Base-by-base conservation (phyloP, 1,140 invertebrate genomes). In the Mactra quadrangularis region DNA sequence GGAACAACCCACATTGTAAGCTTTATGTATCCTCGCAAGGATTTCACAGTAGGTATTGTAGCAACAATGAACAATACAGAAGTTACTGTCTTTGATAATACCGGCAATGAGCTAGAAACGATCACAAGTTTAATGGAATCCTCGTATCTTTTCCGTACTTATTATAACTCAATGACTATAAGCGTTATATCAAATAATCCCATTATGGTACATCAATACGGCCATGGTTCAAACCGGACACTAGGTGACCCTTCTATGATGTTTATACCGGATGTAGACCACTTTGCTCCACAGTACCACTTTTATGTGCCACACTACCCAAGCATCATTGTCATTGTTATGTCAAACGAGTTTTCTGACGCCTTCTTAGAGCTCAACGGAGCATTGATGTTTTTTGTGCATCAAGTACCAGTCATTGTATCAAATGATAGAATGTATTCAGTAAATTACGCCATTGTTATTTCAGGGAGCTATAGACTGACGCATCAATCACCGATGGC, bases 191-290 rank as follows among this genome's bases (percentile, higher is more conserved):
- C 35, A 2, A 22, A 22, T 45, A 22, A 29, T 3, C 60, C 60
- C 0, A 22, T 64, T 22, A 33, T 64, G 6, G 60, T 64, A 3
- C 41, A 33, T 38, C 38, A 45, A 15, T 64, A 45, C 19, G 60
- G 60, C 35, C 60, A 64, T 19, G 60, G 60, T n/a, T 64, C 60
- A 11, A 22, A 4, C 1, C 22, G 41, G 1, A 38, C 47, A 1
- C 9, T 11, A 11, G 60, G 60, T 0, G 60, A 64, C 27, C 60
- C 60, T 4, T 64, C 60, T 13, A 64, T 64, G 60, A 64, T 64
- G 60, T 9, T 64, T 35, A 45, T 64, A 22, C 29, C 60, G 0
- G 60, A 41, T 19, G n/a, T 64, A 9, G 47, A 2, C 25, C 22
- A 7, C 35, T 64, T 45, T 27, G 60, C 35, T 3, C 38, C 41